Conservation (phyloP, 2,888 invertebrate species). For the Heliconius aoede region DNA sequence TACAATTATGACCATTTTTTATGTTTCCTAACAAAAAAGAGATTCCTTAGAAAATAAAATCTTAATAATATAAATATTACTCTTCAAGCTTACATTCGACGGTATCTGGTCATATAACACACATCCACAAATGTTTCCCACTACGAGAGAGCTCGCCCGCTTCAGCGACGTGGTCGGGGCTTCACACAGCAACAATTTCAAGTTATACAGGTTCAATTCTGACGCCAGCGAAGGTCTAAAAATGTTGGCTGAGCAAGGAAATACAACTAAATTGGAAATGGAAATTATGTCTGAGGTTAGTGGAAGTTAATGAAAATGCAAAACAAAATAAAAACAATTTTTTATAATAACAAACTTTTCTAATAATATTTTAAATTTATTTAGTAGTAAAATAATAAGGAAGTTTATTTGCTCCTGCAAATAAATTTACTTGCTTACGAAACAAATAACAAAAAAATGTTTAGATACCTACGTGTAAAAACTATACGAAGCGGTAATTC, state of each 20-base stretch:
- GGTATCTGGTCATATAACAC: constrained; percentile 76
- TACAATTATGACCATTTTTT: too few species aligned
- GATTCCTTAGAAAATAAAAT: too few species aligned
- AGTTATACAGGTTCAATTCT: constrained; percentile 63
- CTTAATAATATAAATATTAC: background rate
- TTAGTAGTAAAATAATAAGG: too few species aligned
- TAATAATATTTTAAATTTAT: too few species aligned
- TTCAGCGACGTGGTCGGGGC: constrained; percentile 79
- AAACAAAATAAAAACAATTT: background rate
- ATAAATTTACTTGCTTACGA: too few species aligned
- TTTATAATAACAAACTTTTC: too few species aligned
- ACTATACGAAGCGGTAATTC: too few species aligned
- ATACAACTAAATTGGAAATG: constrained; percentile 73
- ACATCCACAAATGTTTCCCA: constrained; percentile 67
- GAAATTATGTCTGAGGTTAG: constrained; percentile 67
- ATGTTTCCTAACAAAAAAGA: too few species aligned
- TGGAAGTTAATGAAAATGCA: constrained; percentile 2
- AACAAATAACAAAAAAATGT: too few species aligned
- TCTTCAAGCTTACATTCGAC: constrained; percentile 68
- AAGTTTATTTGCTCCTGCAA: too few species aligned
- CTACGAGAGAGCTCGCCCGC: constrained; percentile 48
- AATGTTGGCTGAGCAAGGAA: constrained; percentile 76
- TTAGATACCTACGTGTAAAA: too few species aligned
- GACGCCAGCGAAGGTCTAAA: constrained; percentile 68
- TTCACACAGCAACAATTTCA: constrained; percentile 68